These are phyloP conservation scores for Epinephelus moara DNA, from an alignment of 2,113 vertebrate genomes.

Conservation along the genomic window DNA sequence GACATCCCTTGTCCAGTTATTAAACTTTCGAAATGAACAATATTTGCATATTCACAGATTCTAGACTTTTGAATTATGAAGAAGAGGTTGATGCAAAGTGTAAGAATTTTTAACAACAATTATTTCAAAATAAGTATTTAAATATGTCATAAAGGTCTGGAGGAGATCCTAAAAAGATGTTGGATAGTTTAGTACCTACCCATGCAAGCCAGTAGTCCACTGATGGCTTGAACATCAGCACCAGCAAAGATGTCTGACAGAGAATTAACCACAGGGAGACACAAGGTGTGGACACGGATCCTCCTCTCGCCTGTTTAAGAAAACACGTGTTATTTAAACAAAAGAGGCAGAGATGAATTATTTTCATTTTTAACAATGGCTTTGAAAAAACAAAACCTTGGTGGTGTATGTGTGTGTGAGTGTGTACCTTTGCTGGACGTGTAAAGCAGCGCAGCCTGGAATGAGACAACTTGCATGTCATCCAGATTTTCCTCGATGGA, in stretches of 20 bases:
- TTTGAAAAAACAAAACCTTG: not conserved
- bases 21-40: too few species aligned
- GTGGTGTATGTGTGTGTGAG: not conserved
- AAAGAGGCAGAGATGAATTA: accelerated
- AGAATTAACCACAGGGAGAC: slow-evolving; percentile 94
- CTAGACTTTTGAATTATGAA: not conserved
- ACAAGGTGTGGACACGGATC: slow-evolving; percentile 97
- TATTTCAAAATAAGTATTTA: not conserved
- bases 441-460: slow-evolving; percentile 97
- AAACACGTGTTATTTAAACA: not conserved
- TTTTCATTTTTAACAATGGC: not conserved
- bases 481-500: slow-evolving; percentile 95
- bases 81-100: not conserved
- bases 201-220: slow-evolving; percentile 95
- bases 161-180: not conserved
- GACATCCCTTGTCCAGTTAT: not conserved
- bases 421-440: slow-evolving; percentile 96
- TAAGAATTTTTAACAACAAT: not conserved
- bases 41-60: not conserved
- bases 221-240: slow-evolving; percentile 95
- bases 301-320: slow-evolving; percentile 90
- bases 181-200: slow-evolving; percentile 82
- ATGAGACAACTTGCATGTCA: slow-evolving; percentile 94
- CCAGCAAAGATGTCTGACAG: slow-evolving; percentile 94
- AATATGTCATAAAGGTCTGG: not conserved